Conservation (phyloP, 2,797 vertebrate species). For the Lycodopsis pacificus region DNA sequence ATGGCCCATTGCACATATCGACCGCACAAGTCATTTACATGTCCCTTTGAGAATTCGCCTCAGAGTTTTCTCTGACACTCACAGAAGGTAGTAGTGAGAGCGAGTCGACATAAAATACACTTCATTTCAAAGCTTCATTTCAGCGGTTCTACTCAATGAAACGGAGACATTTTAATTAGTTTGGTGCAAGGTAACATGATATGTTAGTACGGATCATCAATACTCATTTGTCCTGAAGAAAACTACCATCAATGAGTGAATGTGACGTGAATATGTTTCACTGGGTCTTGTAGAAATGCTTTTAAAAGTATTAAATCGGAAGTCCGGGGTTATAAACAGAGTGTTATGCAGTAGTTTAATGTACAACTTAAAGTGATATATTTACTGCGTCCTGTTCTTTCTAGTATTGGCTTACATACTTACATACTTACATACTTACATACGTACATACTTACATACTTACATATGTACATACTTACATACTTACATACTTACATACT, state of each 20-base stretch:
- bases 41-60: slow-evolving; percentile 75
- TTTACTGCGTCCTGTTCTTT: background rate
- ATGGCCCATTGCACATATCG: slow-evolving; percentile 82
- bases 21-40: slow-evolving; percentile 78
- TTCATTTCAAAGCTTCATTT: slow-evolving; percentile 28
- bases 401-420: background rate
- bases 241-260: background rate
- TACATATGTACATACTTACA: too few relatives aligned
- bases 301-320: slow-evolving; percentile 6
- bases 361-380: slow-evolving; percentile 2
- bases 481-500: too few relatives aligned
- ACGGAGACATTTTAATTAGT: slow-evolving; percentile 21
- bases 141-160: slow-evolving; percentile 19
- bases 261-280: slow-evolving; percentile 13
- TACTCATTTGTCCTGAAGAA: slow-evolving; percentile 3
- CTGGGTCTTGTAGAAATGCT: background rate
- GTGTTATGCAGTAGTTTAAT: background rate
- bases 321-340: background rate
- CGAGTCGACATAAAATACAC: slow-evolving; percentile 10
- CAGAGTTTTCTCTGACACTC: slow-evolving; percentile 67
- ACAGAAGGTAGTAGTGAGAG: slow-evolving; percentile 50
- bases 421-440: background rate
- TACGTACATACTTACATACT: too few relatives aligned
- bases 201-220: slow-evolving; percentile 19
- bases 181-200: slow-evolving; percentile 4